These are phyloP conservation scores for Nibea coibor DNA, from an alignment of 2,113 vertebrate species.

Conservation along the genomic window DNA sequence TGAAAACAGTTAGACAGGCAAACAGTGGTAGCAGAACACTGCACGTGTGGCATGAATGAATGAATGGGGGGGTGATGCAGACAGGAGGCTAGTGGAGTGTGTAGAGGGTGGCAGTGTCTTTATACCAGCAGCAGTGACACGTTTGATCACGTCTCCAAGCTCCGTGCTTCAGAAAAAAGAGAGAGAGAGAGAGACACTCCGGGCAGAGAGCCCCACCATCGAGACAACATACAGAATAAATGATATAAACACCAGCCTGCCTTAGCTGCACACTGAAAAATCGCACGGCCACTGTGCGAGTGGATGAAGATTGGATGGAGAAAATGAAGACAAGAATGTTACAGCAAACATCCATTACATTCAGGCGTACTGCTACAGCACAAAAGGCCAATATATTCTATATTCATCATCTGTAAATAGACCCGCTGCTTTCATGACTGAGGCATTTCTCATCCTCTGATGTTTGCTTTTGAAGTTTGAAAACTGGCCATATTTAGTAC, in stretches of 20 bases:
- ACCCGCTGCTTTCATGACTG: conserved; percentile 56
- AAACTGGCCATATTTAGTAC: conserved; percentile 66
- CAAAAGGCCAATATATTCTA: conserved; percentile 27
- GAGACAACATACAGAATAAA: conserved; percentile 2
- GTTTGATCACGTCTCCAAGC: conserved; percentile 80
- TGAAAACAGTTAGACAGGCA: background rate
- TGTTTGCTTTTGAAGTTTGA: conserved; percentile 72
- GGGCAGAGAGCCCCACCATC: conserved; percentile 32
- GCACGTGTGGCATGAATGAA: conserved; percentile 3
- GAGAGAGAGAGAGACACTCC: conserved; percentile 46
- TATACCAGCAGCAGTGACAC: conserved; percentile 61
- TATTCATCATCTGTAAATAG: conserved; percentile 61
- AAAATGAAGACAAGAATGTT: conserved; percentile 1
- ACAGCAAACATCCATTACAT: conserved; percentile 39
- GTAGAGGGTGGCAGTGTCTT: conserved; percentile 39
- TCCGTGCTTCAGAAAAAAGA: conserved; percentile 56
- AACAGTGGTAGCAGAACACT: conserved; percentile 2
- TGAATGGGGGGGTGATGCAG: conserved; percentile 40
- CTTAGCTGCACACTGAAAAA: conserved; percentile 24
- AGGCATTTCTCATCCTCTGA: conserved; percentile 59
- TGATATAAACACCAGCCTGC: conserved; percentile 22
- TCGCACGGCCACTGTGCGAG: background rate
- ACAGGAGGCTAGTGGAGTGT: conserved; percentile 41
- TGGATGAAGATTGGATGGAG: background rate
- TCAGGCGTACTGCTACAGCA: conserved; percentile 15